Conservation (phyloP, 2,113 vertebrate species). For the Phyllopteryx taeniolatus region DNA sequence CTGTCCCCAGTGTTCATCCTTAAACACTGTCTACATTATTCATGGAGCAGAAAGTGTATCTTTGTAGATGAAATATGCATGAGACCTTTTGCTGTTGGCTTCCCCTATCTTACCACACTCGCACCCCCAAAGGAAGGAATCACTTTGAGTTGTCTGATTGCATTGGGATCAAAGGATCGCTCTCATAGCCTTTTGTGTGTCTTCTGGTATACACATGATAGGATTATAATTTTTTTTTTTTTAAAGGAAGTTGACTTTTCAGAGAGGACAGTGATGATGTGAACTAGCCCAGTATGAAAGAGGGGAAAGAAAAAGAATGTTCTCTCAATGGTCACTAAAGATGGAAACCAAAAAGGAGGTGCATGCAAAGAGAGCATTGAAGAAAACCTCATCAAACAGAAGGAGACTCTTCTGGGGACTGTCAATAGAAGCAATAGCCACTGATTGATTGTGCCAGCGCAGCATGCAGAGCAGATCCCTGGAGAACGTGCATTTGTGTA, state of each 20-base stretch:
- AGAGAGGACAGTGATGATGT: slow-evolving; percentile 15
- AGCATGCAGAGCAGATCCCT: slow-evolving; percentile 50
- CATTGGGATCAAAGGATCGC: slow-evolving; percentile 55
- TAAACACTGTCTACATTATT: slow-evolving; percentile 69
- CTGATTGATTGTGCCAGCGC: slow-evolving; percentile 74
- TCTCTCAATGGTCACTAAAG: slow-evolving; percentile 34
- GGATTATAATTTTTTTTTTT: not conserved
- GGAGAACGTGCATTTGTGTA: slow-evolving; percentile 38
- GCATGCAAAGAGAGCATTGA: slow-evolving; percentile 3
- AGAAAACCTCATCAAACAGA: slow-evolving; percentile 54
- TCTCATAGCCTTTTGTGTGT: slow-evolving; percentile 12
- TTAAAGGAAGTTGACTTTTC: slow-evolving; percentile 10
- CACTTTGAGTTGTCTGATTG: slow-evolving; percentile 57
- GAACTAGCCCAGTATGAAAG: slow-evolving; percentile 21
- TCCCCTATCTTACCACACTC: slow-evolving; percentile 10
- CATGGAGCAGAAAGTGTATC: slow-evolving; percentile 67
- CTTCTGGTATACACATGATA: slow-evolving; percentile 30
- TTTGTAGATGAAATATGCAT: slow-evolving; percentile 68
- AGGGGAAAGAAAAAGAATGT: slow-evolving; percentile 9
- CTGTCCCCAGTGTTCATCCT: slow-evolving; percentile 33
- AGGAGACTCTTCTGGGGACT: slow-evolving; percentile 54
- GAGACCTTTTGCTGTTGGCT: slow-evolving; percentile 34
- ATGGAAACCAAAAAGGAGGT: slow-evolving; percentile 6
- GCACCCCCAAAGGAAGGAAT: slow-evolving; percentile 44
- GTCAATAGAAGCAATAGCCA: slow-evolving; percentile 72